Evolutionary conservation across 1,140 invertebrate species (phyloP).

Genomic region (Orius laevigatus): DNA sequence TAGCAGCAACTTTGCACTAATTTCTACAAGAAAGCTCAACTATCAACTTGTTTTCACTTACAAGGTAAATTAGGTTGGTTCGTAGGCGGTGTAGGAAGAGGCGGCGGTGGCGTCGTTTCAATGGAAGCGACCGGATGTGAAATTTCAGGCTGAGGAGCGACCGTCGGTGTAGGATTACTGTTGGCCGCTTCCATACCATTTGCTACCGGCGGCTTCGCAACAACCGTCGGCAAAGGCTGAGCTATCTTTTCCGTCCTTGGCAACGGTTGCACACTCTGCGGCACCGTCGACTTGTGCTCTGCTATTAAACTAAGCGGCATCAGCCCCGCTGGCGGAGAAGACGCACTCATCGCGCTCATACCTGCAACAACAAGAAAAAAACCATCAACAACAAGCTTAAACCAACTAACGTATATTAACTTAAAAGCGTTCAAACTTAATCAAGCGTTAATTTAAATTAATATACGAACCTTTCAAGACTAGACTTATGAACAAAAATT

Average conservation of each 20-base stretch:
- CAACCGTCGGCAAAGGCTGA: neutral
- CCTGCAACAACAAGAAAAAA: constrained; percentile 8
- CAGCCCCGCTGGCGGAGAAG: constrained; percentile 15
- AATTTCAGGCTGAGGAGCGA: neutral
- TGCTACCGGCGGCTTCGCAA: neutral
- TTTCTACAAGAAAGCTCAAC: too few species aligned
- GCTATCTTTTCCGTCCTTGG: constrained; percentile 16
- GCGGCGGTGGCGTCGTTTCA: constrained; percentile 2
- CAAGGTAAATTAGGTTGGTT: constrained; percentile 10
- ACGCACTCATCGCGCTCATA: constrained; percentile 23
- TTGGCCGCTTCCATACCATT: constrained; percentile 9
- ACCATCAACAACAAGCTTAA: too few species aligned
- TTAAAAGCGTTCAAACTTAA: too few species aligned
- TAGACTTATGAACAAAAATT: too few species aligned
- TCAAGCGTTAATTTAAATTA: too few species aligned
- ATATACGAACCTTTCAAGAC: too few species aligned
- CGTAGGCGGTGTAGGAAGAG: constrained; percentile 5
- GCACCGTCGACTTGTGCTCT: constrained; percentile 14
- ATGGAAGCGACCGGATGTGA: neutral
- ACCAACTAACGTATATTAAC: too few species aligned
- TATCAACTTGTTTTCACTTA: too few species aligned
- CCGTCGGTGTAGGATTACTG: neutral
- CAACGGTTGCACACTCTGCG: constrained; percentile 12
- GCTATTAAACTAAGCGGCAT: constrained; percentile 19
- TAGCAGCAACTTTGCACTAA: too few species aligned